A percentile compares a stretch with the other conserved stretches of the same genome.
phyloP scores from a whole-genome alignment of 2,888 invertebrate species.

The Zonitis immaculata region DNA sequence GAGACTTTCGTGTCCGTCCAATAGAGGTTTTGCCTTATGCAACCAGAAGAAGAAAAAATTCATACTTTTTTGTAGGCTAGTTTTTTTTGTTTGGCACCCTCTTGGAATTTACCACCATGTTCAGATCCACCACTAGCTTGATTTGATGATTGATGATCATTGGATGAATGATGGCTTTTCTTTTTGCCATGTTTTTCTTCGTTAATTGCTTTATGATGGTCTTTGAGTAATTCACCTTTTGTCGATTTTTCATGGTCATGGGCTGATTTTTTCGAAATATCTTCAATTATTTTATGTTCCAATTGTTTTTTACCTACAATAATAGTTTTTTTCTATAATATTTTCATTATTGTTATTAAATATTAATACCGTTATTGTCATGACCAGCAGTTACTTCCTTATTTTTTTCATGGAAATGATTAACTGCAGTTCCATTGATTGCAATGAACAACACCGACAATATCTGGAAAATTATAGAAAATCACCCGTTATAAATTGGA shows the following conservation, averaged over 20 bases:
- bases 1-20: too few species aligned
- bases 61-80: constrained; percentile 37
- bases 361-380: constrained; percentile 11
- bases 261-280: constrained; percentile 30
- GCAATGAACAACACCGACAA: background rate
- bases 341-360: background rate
- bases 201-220: constrained; percentile 36
- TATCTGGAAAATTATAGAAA: background rate
- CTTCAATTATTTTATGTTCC: constrained; percentile 28
- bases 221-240: constrained; percentile 36
- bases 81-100: constrained; percentile 37
- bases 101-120: constrained; percentile 38
- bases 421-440: background rate
- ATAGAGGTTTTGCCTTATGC: too few species aligned
- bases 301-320: constrained; percentile 22
- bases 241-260: constrained; percentile 39
- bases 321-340: background rate
- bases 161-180: constrained; percentile 33
- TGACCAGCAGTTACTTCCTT: constrained; percentile 7
- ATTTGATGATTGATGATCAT: constrained; percentile 34
- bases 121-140: constrained; percentile 33
- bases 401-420: constrained; percentile 8
- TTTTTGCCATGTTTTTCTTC: constrained; percentile 43
- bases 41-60: too few species aligned
- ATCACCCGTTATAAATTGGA: too few species aligned